phyloP scores from a whole-genome alignment of 2,113 vertebrate species.

The Callocephalon fimbriatum region DNA sequence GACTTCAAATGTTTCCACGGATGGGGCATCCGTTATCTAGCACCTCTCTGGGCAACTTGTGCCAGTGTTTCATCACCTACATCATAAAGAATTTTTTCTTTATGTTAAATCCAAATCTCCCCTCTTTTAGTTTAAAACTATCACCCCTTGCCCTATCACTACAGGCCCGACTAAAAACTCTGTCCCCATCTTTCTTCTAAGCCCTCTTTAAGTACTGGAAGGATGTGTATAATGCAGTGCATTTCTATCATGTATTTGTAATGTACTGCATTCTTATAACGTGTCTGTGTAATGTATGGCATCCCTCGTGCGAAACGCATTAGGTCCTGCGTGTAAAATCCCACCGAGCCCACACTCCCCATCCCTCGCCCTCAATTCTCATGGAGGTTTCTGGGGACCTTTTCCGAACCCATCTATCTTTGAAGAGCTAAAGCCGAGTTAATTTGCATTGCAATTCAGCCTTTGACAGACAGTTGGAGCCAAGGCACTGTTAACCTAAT shows the following conservation, averaged over 20 bases:
- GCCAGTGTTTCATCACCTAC: rapidly evolving
- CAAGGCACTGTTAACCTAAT: constrained; percentile 69
- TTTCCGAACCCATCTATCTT: constrained; percentile 8
- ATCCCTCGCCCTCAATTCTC: background rate
- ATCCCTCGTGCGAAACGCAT: rapidly evolving
- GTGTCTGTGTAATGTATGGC: rapidly evolving
- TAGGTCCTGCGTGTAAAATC: background rate
- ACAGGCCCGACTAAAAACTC: background rate
- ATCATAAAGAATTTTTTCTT: rapidly evolving
- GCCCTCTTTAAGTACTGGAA: rapidly evolving
- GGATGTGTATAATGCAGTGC: rapidly evolving
- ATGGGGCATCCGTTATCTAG: background rate
- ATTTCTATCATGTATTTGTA: background rate
- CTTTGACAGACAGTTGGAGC: constrained; percentile 72
- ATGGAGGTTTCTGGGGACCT: background rate
- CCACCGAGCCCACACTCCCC: background rate
- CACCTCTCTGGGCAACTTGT: rapidly evolving
- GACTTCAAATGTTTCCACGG: background rate
- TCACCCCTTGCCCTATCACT: rapidly evolving
- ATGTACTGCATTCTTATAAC: rapidly evolving
- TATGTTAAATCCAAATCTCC: rapidly evolving
- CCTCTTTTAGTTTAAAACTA: background rate
- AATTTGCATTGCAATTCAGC: constrained; percentile 72
- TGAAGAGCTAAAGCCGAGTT: constrained; percentile 37
- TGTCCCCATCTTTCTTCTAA: background rate